Conservation (phyloP, 2,113 vertebrate species). For the Labeo catla region DNA sequence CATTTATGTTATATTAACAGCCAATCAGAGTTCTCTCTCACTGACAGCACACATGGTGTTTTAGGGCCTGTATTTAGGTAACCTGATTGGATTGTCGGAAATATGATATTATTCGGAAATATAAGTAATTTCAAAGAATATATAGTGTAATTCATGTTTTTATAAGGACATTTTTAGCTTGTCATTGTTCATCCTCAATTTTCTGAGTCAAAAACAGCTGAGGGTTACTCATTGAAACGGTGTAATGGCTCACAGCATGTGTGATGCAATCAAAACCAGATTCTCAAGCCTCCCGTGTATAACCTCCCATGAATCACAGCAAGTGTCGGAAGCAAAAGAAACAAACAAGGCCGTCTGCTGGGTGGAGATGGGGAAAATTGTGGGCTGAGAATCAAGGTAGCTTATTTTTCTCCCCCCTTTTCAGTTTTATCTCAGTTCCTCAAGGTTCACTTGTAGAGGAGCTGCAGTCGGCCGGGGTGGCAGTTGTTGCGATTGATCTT, state of each 20-base stretch:
- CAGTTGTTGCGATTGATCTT: conserved; percentile 89
- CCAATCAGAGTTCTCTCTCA: background rate
- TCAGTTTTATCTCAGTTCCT: background rate
- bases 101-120: background rate
- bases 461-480: conserved; percentile 89
- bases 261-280: conserved; percentile 24
- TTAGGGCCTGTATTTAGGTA: background rate
- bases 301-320: conserved; percentile 1
- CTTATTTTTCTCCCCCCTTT: background rate
- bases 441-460: conserved; percentile 87
- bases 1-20: background rate
- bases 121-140: background rate
- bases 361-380: background rate
- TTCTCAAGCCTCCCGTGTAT: background rate
- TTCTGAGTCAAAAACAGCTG: background rate
- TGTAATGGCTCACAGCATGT: background rate
- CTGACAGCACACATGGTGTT: background rate
- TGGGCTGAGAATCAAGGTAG: background rate
- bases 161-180: background rate
- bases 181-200: background rate
- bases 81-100: background rate
- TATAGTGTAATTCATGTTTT: background rate
- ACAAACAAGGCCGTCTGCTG: background rate
- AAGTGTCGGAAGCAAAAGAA: background rate
- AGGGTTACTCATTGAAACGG: background rate